A percentile compares a stretch with the other conserved stretches of the same genome.
These are phyloP conservation scores for Henricia sp. DNA, from an alignment of 53 echinoderm and acorn worm genomes.

Conservation along the genomic window DNA sequence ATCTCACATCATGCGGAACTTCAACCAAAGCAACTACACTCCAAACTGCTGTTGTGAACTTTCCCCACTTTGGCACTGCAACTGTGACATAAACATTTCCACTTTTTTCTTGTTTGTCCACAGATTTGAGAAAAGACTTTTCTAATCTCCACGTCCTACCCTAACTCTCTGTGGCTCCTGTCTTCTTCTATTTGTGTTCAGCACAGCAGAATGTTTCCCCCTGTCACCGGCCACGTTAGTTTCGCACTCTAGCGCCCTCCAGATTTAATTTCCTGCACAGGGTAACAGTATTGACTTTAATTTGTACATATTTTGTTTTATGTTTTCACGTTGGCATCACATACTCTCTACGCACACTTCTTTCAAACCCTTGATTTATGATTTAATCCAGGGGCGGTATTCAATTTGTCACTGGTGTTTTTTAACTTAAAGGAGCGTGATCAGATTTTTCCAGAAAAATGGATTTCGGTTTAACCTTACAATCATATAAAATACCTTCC, in stretches of 20 bases:
- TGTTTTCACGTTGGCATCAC: no score
- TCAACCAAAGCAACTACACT: neutral
- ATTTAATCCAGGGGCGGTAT: no score
- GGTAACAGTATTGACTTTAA: no score
- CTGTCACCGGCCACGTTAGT: neutral
- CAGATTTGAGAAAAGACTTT: conserved; percentile 62
- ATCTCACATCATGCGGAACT: neutral
- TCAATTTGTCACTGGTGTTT: no score
- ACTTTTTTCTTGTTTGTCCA: neutral
- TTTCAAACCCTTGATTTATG: no score
- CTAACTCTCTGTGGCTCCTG: neutral
- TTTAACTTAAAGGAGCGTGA: no score
- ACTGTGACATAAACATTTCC: neutral
- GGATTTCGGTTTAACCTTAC: no score
- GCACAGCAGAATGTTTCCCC: conserved; percentile 4
- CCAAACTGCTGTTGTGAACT: neutral
- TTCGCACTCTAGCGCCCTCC: conserved; percentile 51
- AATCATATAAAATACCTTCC: no score
- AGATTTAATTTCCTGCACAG: no score
- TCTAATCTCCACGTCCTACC: conserved; percentile 25
- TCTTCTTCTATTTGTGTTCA: conserved; percentile 14
- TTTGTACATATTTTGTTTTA: no score
- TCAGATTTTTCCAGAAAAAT: no score
- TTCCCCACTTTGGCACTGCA: neutral
- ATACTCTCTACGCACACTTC: no score